Base-by-base conservation (phyloP, 2,888 invertebrate species). In the Acleris emargana region DNA sequence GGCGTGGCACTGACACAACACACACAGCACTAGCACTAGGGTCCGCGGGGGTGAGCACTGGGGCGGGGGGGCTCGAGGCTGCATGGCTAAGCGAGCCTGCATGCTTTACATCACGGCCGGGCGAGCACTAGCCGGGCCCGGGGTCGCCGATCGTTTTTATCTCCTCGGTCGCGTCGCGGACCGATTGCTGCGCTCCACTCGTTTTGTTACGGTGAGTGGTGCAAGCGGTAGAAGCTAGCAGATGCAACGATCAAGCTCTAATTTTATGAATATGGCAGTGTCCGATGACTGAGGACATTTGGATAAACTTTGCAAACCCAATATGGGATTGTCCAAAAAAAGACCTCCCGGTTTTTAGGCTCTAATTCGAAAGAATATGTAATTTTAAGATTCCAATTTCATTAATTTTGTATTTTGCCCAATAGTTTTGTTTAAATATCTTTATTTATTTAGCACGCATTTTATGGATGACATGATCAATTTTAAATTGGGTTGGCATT, bases 131-230 rank as follows among this genome's bases (percentile, higher is more conserved):
- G 89, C 87, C 86, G 84, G 77, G 83, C 80, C 78, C 83, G 80
- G 76, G 81, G 74, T 73, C 72, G 76, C 70, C 79, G 78, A 85
- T 81, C 78, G 84, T 89, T 88, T 93, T 91, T 93, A 93, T 92
- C 85, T 88, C 87, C 87, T 93, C 91, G 90, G 90, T 87, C 76
- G 79, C 82, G 86, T 87, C 78, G 86, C 88, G 87, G 82, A 76
- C 86, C 87, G 85, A 87, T 91, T 90, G 83, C 87, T 76, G 76
- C 72, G 77, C 77, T 79, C 85, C 87, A 75, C 76, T 87, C 87
- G 88, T 84, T 88, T 85, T 82, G 82, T 81, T 80, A 73, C 71
- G 61, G 69, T 58, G 74, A 47, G 45, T 77, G 83, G 81, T 68
- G 20, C 68, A 85, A 85, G 68, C 20, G 22, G 55, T 18, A 59